These are phyloP conservation scores for Hirundichthys speculiger DNA, from an alignment of 2,113 vertebrate genomes.

Conservation along the genomic window DNA sequence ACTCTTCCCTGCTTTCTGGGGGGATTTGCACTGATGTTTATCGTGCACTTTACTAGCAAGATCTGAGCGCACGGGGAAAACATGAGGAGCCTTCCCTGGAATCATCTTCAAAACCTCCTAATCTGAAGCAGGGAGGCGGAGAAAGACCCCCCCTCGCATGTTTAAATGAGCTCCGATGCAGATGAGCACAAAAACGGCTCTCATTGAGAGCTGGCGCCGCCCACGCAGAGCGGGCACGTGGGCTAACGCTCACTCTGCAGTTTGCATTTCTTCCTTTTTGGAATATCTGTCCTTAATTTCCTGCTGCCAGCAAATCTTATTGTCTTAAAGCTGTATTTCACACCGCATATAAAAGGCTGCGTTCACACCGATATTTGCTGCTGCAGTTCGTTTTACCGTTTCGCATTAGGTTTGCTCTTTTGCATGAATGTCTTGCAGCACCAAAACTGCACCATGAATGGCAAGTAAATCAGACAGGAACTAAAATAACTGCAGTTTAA, in stretches of 20 bases:
- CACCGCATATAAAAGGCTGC: no score
- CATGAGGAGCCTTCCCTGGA: slow-evolving; percentile 26
- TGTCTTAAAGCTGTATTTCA: not conserved
- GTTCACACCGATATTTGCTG: no score
- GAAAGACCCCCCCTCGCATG: not conserved
- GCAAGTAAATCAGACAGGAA: no score
- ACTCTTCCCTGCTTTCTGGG: slow-evolving; percentile 46
- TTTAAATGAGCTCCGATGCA: slow-evolving; percentile 8
- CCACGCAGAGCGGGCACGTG: slow-evolving; percentile 11
- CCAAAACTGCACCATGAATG: no score
- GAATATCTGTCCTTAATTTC: not conserved
- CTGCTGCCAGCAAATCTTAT: not conserved
- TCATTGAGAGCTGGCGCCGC: slow-evolving; percentile 3
- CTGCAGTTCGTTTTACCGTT: no score
- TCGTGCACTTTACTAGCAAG: slow-evolving; percentile 22
- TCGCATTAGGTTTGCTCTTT: no score
- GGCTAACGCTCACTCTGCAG: not conserved
- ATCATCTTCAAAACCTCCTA: slow-evolving; percentile 31
- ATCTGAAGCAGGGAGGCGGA: slow-evolving; percentile 6
- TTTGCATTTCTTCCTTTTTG: slow-evolving; percentile 2
- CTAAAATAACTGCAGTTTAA: no score
- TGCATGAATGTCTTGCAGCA: no score
- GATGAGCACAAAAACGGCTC: slow-evolving; percentile 2
- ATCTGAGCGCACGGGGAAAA: slow-evolving; percentile 1
- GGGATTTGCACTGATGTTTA: slow-evolving; percentile 39